phyloP scores from a whole-genome alignment of 2,113 vertebrate species.

The Eleginops maclovinus region DNA sequence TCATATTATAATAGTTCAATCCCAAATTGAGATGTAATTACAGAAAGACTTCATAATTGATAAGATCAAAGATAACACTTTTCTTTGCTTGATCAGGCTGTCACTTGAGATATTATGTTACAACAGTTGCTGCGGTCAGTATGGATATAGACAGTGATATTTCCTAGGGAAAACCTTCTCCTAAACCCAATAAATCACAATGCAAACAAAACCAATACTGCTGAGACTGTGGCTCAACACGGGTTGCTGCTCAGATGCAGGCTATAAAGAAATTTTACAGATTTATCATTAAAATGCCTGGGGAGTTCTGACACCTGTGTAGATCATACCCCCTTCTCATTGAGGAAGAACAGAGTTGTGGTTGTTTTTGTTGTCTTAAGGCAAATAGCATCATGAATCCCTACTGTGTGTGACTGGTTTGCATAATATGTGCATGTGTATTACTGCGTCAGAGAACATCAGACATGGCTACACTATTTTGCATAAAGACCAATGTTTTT shows the following conservation, averaged over 20 bases:
- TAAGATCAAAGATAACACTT: neutral
- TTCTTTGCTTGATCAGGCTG: neutral
- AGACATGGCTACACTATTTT: constrained; percentile 6
- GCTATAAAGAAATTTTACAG: constrained; percentile 22
- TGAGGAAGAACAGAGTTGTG: constrained; percentile 19
- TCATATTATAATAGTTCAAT: constrained; percentile 2
- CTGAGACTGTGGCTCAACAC: constrained; percentile 30
- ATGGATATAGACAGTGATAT: constrained; percentile 22
- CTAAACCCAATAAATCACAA: constrained; percentile 30
- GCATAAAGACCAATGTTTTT: neutral
- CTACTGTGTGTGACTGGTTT: constrained; percentile 6
- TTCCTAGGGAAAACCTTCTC: constrained; percentile 3
- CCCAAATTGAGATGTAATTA: constrained; percentile 1
- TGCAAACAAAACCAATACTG: constrained; percentile 37
- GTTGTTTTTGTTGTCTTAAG: constrained; percentile 56
- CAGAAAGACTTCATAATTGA: constrained; percentile 23
- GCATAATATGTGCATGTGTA: neutral
- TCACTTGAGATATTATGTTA: neutral
- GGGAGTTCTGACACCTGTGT: constrained; percentile 30
- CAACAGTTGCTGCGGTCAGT: neutral
- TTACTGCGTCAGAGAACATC: constrained; percentile 18
- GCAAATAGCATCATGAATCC: constrained; percentile 27
- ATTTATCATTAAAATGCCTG: constrained; percentile 49
- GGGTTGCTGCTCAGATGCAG: constrained; percentile 21
- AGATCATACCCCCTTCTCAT: constrained; percentile 35